Evolutionary conservation across 2,797 vertebrate species (phyloP), one percentile per base, ranked within the genome.

Genomic region (Cyclopterus lumpus): DNA sequence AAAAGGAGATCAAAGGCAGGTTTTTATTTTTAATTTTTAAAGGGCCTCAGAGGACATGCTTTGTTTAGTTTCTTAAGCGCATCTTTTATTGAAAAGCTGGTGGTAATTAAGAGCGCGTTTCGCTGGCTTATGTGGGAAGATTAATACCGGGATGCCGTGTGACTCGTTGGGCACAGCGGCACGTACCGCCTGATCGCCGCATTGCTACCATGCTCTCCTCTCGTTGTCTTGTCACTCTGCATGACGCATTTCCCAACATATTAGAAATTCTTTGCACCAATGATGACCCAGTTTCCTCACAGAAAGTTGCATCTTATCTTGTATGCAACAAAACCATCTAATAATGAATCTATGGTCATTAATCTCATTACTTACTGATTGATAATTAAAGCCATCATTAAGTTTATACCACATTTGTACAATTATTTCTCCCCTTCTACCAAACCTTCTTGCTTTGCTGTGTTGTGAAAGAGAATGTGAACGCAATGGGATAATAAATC

Each of bases 51-150:
- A 91, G 88, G 90, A 88, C 82, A 72, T 18, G 80, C 86, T 91
- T 91, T 91, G 91, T 91, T 93, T 89, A 75, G 85, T 76, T 86
- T 78, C 79, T 83, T 89, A 82, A 91, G 87, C 86, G 92, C 82
- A 88, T 92, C 77, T 88, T 88, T 91, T 90, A 90, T 90, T 93
- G 85, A 91, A 91, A 90, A 88, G 83, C 75, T 87, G 85, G 73
- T 89, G 66, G n/a, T 90, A 88, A 92, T 91, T 90, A 92, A 77
- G 73, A 80, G 63, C 46, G 40, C 74, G 73, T 83, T 85, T 91
- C 89, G 92, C 84, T 89, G 73, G 81, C 80, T 92, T 76, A 71
- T 86, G 83, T 77, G 68, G 64, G 71, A 59, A 81, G 87, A 88
- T 89, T 89, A 87, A 88, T 57, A 70, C 71, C 40, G 49, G 72